These are phyloP conservation scores for Cheilosia scutellata DNA, from an alignment of 2,888 invertebrate genomes.

Conservation along the genomic window DNA sequence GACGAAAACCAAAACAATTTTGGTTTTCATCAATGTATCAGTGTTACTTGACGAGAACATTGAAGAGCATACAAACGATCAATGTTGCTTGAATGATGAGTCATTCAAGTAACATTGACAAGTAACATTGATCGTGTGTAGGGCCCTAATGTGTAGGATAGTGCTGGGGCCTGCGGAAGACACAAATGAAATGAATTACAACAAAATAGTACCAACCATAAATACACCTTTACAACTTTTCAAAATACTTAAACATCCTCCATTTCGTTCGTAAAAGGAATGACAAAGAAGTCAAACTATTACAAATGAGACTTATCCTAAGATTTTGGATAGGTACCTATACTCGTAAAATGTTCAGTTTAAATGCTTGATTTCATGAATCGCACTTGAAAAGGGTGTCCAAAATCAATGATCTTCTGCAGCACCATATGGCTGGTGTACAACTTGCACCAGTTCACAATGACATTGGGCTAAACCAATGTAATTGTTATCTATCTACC, in stretches of 20 bases:
- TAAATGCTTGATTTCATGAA: neutral
- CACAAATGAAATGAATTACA: too few relatives aligned
- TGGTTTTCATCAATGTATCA: too few relatives aligned
- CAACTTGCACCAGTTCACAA: constrained; percentile 2
- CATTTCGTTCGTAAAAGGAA: neutral
- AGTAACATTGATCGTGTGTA: too few relatives aligned
- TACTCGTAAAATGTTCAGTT: neutral
- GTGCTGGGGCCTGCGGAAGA: too few relatives aligned
- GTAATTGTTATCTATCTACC: neutral
- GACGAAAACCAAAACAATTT: too few relatives aligned
- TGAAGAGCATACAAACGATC: too few relatives aligned
- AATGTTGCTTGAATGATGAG: too few relatives aligned
- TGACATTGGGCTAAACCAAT: neutral
- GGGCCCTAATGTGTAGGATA: too few relatives aligned
- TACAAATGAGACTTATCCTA: neutral
- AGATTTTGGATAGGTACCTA: neutral
- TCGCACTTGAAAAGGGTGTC: constrained; percentile 1
- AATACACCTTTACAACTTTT: too few relatives aligned
- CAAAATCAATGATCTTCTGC: neutral
- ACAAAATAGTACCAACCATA: too few relatives aligned
- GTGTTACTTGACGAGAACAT: too few relatives aligned
- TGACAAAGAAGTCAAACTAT: neutral
- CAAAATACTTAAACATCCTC: neutral
- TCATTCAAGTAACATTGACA: too few relatives aligned
- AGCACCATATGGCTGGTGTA: neutral